Conservation (phyloP, 2,113 vertebrate genomes). For the pig (Sus scrofa) region T2T-Sscrofa CM000830.6:79082001-79082500, state of each 20-base stretch:
- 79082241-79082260: not conserved
- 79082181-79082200: too few species aligned
- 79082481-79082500: not conserved
- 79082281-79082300: not conserved
- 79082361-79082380: not conserved
- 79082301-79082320: not conserved
- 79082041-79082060: too few species aligned
- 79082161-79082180: too few species aligned
- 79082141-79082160: too few species aligned
- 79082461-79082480: not conserved
- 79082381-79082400: not conserved
- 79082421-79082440: not conserved
- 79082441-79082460: not conserved
- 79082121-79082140: too few species aligned
- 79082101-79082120: too few species aligned
- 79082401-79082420: not conserved
- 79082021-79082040: not conserved
- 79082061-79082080: too few species aligned
- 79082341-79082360: not conserved
- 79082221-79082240: constrained; percentile 25
- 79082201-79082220: too few species aligned
- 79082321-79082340: not conserved
- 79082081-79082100: too few species aligned
- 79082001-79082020: not conserved
- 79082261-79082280: not conserved